phyloP scores from a whole-genome alignment of 30 jellyfish, hydroid and myxozoan species.

The Hydra vulgaris region DNA sequence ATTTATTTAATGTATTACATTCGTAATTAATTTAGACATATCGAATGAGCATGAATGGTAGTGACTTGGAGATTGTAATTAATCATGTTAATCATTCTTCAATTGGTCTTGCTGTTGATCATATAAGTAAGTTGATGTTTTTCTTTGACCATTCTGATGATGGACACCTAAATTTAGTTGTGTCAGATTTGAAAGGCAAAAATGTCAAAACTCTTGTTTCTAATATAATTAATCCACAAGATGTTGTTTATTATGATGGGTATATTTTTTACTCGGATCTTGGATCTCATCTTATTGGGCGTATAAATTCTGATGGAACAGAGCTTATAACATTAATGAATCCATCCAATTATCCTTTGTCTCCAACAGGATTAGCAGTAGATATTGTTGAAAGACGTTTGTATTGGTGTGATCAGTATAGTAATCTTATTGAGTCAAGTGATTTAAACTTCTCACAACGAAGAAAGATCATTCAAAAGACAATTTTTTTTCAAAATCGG shows the following conservation, averaged over 20 bases:
- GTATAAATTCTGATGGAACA: constrained; percentile 30
- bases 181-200: constrained; percentile 15
- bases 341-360: background rate
- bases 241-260: constrained; percentile 60
- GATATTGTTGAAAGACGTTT: constrained; percentile 44
- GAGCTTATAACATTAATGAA: background rate
- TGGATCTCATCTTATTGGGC: background rate
- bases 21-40: background rate
- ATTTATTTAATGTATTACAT: too few relatives aligned
- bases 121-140: background rate
- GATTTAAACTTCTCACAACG: constrained; percentile 43
- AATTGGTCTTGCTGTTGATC: constrained; percentile 25
- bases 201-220: constrained; percentile 18
- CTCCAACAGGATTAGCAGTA: constrained; percentile 61
- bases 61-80: background rate
- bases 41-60: constrained; percentile 5
- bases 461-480: constrained; percentile 25
- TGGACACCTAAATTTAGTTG: background rate
- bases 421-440: constrained; percentile 50
- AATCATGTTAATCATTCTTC: background rate
- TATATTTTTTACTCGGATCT: constrained; percentile 24
- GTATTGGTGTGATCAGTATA: constrained; percentile 67
- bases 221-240: constrained; percentile 48
- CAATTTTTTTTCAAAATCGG: background rate
- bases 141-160: constrained; percentile 4